Evolutionary conservation across 2,888 invertebrate species (phyloP).

Genomic region (Mythimna lalbum): DNA sequence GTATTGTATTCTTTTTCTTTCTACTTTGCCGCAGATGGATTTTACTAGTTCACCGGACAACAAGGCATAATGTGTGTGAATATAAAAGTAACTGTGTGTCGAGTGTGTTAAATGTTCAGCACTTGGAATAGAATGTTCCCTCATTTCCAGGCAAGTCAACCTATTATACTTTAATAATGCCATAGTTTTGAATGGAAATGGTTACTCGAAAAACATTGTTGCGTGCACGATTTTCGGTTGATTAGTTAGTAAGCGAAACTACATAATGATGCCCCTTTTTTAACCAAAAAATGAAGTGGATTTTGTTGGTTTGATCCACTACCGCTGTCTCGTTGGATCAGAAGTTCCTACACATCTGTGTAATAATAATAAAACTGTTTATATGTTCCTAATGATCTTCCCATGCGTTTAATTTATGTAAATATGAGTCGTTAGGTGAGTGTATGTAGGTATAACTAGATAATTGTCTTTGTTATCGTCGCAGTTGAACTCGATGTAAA

Average conservation of each 20-base stretch:
- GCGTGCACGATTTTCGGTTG: not conserved
- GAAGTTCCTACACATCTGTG: not conserved
- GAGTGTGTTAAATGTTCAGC: conserved; percentile 25
- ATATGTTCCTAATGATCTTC: conserved; percentile 16
- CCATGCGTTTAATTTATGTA: conserved; percentile 47
- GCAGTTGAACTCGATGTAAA: conserved; percentile 65
- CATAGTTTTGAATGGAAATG: not conserved
- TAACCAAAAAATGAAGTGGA: not conserved
- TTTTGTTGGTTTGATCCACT: not conserved
- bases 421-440: conserved; percentile 69
- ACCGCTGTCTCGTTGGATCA: not conserved
- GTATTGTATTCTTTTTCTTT: conserved; percentile 25
- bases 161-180: not conserved
- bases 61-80: conserved; percentile 12
- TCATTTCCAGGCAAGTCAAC: conserved; percentile 39
- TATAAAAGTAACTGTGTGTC: conserved; percentile 3
- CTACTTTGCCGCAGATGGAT: conserved; percentile 26
- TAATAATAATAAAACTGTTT: conserved; percentile 10
- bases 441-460: conserved; percentile 47
- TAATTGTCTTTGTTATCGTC: conserved; percentile 78
- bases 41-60: conserved; percentile 20
- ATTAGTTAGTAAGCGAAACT: conserved; percentile 8
- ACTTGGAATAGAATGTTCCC: conserved; percentile 36
- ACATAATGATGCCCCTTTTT: not conserved
- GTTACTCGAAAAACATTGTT: not conserved